Conservation (phyloP, 2,113 vertebrate species). For the Carollia perspicillata region DNA sequence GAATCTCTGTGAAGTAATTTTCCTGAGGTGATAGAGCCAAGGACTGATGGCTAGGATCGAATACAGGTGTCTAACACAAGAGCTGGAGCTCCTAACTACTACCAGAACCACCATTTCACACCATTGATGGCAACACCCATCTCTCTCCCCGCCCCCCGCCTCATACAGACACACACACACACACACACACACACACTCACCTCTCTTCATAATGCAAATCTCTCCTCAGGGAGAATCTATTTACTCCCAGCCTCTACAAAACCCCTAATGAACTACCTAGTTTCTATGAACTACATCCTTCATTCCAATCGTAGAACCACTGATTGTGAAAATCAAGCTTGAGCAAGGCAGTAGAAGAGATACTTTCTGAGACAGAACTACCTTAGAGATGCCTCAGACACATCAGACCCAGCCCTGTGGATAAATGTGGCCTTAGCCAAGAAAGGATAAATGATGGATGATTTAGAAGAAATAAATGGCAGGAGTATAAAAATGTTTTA, state of each 20-base stretch:
- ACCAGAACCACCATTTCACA: not conserved
- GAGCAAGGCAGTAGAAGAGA: not conserved
- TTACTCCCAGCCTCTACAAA: not conserved
- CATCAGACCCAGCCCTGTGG: constrained; percentile 10
- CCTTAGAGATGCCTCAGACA: not conserved
- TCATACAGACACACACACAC: not conserved
- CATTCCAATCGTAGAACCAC: not conserved
- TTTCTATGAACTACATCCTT: constrained; percentile 14
- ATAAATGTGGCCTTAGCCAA: constrained; percentile 55
- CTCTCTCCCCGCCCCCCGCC: not conserved
- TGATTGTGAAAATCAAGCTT: constrained; percentile 28
- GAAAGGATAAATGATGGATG: constrained; percentile 71
- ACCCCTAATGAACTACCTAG: not conserved
- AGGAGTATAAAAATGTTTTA: constrained; percentile 76
- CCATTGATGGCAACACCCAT: not conserved
- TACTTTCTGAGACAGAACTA: not conserved
- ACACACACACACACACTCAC: not conserved
- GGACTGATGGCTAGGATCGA: not conserved
- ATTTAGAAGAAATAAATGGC: constrained; percentile 69
- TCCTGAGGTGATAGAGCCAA: not conserved
- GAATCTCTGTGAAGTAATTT: not conserved
- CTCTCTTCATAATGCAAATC: not conserved
- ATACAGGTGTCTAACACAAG: not conserved
- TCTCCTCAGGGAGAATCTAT: not conserved
- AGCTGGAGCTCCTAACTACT: not conserved